These are phyloP conservation scores for Lethrus apterus DNA, from an alignment of 1,140 invertebrate genomes.

Conservation along the genomic window DNA sequence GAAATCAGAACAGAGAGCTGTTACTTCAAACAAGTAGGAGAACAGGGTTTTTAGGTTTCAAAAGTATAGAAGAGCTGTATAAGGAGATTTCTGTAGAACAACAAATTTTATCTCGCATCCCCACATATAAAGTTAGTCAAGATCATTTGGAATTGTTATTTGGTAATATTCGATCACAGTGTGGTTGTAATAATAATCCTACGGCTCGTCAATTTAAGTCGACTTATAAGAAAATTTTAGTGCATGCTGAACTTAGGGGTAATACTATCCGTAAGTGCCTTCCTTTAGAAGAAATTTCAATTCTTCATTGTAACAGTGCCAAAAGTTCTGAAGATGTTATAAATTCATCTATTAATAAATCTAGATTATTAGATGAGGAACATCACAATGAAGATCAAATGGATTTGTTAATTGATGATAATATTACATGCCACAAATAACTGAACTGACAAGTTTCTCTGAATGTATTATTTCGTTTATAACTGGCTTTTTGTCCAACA, in stretches of 20 bases:
- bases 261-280: too few relatives aligned
- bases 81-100: conserved; percentile 20
- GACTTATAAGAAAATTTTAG: conserved; percentile 30
- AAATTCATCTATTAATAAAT: too few relatives aligned
- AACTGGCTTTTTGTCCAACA: too few relatives aligned
- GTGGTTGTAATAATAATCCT: conserved; percentile 40
- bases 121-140: conserved; percentile 34
- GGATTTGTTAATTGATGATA: too few relatives aligned
- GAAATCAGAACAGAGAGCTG: conserved; percentile 9
- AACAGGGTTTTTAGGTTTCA: conserved; percentile 29
- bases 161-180: conserved; percentile 29
- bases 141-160: conserved; percentile 43
- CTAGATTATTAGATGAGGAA: too few relatives aligned
- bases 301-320: too few relatives aligned
- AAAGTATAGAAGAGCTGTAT: conserved; percentile 21
- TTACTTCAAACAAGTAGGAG: conserved; percentile 10
- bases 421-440: too few relatives aligned
- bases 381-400: too few relatives aligned
- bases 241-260: conserved; percentile 24
- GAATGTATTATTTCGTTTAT: too few relatives aligned
- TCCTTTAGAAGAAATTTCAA: too few relatives aligned
- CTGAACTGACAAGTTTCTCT: too few relatives aligned
- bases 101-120: conserved; percentile 15
- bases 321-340: too few relatives aligned
- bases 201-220: conserved; percentile 31